Evolutionary conservation across 2,113 vertebrate genomes (phyloP).

Genomic region (Siniperca chuatsi): DNA sequence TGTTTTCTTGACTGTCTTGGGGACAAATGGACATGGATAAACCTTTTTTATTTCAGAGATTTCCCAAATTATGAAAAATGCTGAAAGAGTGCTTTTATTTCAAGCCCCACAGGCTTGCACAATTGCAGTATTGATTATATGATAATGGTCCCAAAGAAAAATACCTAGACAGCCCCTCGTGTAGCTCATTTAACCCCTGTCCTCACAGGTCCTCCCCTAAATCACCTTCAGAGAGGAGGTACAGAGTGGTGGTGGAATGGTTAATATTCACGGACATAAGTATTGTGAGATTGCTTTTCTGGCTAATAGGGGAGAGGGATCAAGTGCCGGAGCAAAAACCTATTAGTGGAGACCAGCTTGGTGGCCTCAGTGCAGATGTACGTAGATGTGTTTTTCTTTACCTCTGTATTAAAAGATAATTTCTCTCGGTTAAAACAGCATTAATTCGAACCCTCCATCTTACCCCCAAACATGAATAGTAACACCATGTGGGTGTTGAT

Average conservation of each 20-base stretch:
- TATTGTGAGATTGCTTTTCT: constrained; percentile 61
- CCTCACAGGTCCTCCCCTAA: not conserved
- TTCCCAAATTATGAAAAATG: not conserved
- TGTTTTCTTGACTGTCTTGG: constrained; percentile 13
- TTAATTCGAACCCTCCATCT: not conserved
- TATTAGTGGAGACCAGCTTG: constrained; percentile 20
- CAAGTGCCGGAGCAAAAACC: constrained; percentile 39
- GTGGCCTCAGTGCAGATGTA: constrained; percentile 12
- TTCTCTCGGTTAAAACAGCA: not conserved
- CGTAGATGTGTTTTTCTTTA: constrained; percentile 18
- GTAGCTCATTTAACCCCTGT: not conserved
- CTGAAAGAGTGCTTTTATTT: not conserved
- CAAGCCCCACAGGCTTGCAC: no score
- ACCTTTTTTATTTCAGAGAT: constrained; percentile 24
- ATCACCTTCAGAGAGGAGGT: not conserved
- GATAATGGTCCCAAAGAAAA: not conserved
- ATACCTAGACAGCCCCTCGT: not conserved
- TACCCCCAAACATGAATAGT: not conserved
- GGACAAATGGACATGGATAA: constrained; percentile 12
- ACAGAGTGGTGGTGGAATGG: not conserved
- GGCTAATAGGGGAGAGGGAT: constrained; percentile 45
- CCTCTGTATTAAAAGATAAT: not conserved
- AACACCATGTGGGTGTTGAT: not conserved
- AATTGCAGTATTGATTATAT: not conserved
- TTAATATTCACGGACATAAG: constrained; percentile 54